A percentile compares a stretch with the other conserved stretches of the same genome.
Evolutionary conservation across 2,113 vertebrate genomes (phyloP).

Genomic region (Lota lota): DNA sequence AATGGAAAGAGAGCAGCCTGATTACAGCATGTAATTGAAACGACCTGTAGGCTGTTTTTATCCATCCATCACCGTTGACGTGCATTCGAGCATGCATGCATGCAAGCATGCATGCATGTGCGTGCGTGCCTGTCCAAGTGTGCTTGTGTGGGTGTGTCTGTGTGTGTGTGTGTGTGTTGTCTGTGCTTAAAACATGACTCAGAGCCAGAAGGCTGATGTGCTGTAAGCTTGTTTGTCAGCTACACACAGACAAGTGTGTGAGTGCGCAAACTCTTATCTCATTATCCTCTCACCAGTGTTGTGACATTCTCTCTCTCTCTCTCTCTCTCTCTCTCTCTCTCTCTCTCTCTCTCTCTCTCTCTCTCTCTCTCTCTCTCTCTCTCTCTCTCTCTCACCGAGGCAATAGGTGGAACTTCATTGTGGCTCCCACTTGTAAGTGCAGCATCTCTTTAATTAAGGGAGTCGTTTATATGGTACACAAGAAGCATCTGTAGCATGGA

Average conservation of each 20-base stretch:
- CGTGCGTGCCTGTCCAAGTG: slow-evolving; percentile 9
- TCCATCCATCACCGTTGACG: slow-evolving; percentile 52
- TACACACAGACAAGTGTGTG: slow-evolving; percentile 31
- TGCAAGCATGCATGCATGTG: not conserved
- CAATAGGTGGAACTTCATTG: too few relatives aligned
- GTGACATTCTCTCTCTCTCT: slow-evolving; percentile 18
- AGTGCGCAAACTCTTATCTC: slow-evolving; percentile 43
- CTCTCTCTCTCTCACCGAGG: too few relatives aligned
- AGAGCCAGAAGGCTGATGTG: slow-evolving; percentile 7
- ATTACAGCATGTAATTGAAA: slow-evolving; percentile 60
- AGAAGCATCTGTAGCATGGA: too few relatives aligned
- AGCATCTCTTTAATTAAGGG: too few relatives aligned
- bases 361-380: too few relatives aligned
- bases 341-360: slow-evolving; percentile 22
- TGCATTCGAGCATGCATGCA: slow-evolving; percentile 10
- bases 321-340: not conserved
- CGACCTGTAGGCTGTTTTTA: slow-evolving; percentile 47
- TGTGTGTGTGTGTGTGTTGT: slow-evolving; percentile 3
- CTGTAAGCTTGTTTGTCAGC: slow-evolving; percentile 18
- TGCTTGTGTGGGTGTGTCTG: not conserved
- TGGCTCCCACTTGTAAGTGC: too few relatives aligned
- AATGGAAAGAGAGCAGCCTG: slow-evolving; percentile 60
- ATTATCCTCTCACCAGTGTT: slow-evolving; percentile 51
- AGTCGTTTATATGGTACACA: too few relatives aligned
- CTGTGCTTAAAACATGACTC: too few relatives aligned